phyloP scores from a whole-genome alignment of 2,888 invertebrate genomes.

The Acanthoscelides obtectus region DNA sequence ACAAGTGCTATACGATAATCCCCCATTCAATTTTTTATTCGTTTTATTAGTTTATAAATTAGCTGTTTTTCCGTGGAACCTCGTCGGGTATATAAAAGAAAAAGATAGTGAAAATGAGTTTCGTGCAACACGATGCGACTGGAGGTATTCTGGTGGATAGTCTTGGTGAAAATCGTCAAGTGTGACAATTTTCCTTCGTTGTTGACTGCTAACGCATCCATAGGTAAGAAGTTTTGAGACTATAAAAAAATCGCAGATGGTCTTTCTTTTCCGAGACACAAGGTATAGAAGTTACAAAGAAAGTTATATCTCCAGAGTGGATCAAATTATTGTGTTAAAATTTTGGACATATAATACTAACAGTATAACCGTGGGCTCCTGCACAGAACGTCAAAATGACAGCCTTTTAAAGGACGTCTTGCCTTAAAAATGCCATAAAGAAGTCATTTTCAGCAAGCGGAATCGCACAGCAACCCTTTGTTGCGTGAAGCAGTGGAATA shows the following conservation, averaged over 20 bases:
- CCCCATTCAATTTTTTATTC: conserved; percentile 6
- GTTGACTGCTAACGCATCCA: conserved; percentile 67
- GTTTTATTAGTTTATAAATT: neutral
- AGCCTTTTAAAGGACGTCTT: too few relatives aligned
- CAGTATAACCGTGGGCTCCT: too few relatives aligned
- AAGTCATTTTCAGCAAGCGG: too few relatives aligned
- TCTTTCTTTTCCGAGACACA: too few relatives aligned
- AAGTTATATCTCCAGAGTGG: conserved; percentile 1
- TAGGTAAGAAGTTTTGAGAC: conserved; percentile 52
- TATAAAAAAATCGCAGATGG: too few relatives aligned
- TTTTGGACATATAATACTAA: too few relatives aligned
- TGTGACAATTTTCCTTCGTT: conserved; percentile 66
- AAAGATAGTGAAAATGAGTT: conserved; percentile 1
- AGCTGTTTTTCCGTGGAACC: neutral
- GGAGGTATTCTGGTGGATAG: conserved; percentile 21
- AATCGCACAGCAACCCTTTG: too few relatives aligned
- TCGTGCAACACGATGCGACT: conserved; percentile 8
- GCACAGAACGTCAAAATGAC: too few relatives aligned
- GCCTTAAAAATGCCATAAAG: too few relatives aligned
- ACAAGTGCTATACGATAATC: conserved; percentile 13
- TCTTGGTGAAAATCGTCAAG: conserved; percentile 14
- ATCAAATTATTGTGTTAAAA: neutral
- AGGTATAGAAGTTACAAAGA: too few relatives aligned
- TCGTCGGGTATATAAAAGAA: neutral
- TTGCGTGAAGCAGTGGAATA: too few relatives aligned